Conservation (phyloP, 2,797 vertebrate genomes). For the Clarias pachynema region DNA sequence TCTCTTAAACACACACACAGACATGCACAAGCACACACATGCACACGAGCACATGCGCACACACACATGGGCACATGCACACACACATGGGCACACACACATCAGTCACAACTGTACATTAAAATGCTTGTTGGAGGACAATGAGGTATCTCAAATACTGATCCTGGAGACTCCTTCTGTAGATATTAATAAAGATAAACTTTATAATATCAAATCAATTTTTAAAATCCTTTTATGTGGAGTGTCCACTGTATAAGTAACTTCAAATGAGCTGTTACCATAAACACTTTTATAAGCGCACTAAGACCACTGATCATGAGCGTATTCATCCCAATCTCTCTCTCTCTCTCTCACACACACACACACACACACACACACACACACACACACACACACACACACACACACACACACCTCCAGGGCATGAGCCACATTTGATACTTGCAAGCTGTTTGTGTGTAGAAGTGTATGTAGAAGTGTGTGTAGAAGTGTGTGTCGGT, state of each 20-base stretch:
- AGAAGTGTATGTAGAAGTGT: neutral
- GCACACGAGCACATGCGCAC: too few species aligned
- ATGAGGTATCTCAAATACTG: neutral
- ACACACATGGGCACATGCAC: too few species aligned
- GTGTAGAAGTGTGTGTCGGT: slow-evolving; percentile 56
- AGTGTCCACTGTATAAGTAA: neutral
- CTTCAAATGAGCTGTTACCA: slow-evolving; percentile 1
- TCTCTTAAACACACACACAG: too few species aligned
- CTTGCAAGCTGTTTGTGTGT: neutral
- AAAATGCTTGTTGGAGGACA: neutral
- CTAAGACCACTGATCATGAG: neutral
- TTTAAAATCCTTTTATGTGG: neutral
- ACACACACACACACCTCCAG: slow-evolving; percentile 18
- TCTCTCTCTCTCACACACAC: neutral
- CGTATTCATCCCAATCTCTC: neutral
- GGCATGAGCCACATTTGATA: slow-evolving; percentile 33
- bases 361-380: neutral
- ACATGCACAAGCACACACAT: too few species aligned
- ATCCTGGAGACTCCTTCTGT: neutral
- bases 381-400: neutral
- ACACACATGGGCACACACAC: too few species aligned
- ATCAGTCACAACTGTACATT: neutral
- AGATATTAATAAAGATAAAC: neutral
- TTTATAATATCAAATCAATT: neutral
- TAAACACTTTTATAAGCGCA: neutral